phyloP scores from a whole-genome alignment of 2,888 invertebrate species.

The Prosapia bicincta region DNA sequence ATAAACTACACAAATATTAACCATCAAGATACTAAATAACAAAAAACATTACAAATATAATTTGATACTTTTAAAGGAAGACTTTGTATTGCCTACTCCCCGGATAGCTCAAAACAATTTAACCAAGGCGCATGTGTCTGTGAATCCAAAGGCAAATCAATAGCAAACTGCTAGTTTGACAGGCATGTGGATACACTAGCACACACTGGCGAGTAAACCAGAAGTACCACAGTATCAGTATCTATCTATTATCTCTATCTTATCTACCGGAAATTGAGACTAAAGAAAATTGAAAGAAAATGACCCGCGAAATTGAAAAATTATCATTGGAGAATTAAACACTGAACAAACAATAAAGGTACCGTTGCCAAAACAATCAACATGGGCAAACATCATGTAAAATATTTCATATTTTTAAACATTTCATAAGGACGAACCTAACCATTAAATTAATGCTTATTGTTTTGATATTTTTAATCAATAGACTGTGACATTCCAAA shows the following conservation, averaged over 20 bases:
- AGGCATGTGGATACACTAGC: not conserved
- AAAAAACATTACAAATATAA: not conserved
- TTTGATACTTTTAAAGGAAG: not conserved
- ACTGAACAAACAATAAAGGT: not conserved
- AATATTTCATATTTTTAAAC: not conserved
- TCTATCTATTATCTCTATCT: not conserved
- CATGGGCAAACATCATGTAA: too few relatives aligned
- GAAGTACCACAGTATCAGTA: not conserved
- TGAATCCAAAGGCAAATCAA: not conserved
- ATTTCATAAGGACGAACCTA: not conserved
- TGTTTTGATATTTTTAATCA: too few relatives aligned
- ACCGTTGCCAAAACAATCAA: not conserved
- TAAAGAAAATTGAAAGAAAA: not conserved
- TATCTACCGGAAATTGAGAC: not conserved
- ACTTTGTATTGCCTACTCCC: not conserved
- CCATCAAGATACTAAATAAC: constrained; percentile 10
- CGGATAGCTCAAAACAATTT: not conserved
- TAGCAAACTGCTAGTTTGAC: not conserved
- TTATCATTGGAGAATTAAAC: not conserved
- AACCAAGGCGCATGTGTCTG: not conserved
- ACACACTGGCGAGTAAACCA: not conserved
- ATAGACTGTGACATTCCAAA: too few relatives aligned
- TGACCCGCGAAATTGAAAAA: not conserved
- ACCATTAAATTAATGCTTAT: not conserved
- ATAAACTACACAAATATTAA: not conserved